These are phyloP conservation scores for Tethya wilhelma DNA, from an alignment of 37 sponge, comb jelly and placozoan species.

Conservation along the genomic window DNA sequence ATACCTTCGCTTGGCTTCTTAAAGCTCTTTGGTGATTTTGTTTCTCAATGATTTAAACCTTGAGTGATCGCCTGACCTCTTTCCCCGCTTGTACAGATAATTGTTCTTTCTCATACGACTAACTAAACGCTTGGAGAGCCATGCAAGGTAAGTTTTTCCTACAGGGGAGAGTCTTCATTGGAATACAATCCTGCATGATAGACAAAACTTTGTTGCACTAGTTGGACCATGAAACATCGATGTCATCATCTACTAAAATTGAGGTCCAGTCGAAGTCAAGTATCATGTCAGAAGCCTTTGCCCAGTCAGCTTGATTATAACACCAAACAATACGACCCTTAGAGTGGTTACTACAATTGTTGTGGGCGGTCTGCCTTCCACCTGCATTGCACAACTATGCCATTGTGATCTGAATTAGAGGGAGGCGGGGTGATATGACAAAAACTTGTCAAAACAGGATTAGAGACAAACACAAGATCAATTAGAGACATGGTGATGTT, in stretches of 20 bases:
- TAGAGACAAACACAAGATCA: no score
- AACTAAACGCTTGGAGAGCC: background rate
- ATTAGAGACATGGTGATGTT: no score
- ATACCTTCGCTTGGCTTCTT: background rate
- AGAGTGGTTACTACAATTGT: no score
- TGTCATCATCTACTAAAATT: background rate
- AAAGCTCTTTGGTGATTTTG: background rate
- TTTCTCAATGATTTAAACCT: background rate
- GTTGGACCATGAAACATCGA: background rate
- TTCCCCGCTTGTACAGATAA: background rate
- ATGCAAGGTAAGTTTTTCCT: conserved; percentile 14
- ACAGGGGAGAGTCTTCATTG: background rate
- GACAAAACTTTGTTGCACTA: background rate
- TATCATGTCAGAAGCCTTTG: no score
- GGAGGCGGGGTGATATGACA: no score
- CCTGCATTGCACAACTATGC: no score
- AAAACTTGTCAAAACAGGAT: no score
- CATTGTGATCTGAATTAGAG: no score
- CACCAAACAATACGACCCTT: no score
- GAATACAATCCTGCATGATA: conserved; percentile 4
- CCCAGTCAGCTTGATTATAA: no score
- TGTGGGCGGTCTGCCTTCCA: no score
- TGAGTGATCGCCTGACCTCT: no score
- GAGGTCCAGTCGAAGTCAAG: background rate
- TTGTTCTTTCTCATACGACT: background rate